Base-by-base conservation (phyloP, 2,797 vertebrate genomes). In the Cossypha niveicapilla region DNA sequence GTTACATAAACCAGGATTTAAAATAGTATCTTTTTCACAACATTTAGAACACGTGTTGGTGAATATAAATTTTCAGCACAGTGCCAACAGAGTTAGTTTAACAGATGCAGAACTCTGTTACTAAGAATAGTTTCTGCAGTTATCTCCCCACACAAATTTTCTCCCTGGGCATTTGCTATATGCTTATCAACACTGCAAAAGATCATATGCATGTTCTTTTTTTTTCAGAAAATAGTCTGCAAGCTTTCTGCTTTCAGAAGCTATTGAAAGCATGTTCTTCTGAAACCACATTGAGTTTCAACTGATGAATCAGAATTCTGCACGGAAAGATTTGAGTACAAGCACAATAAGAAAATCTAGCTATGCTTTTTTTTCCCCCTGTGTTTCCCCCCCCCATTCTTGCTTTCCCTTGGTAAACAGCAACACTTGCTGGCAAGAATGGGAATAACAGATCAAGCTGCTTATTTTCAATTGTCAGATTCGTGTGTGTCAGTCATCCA, bases 361-460 rank as follows among this genome's bases (percentile, higher is more conserved):
- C 57, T 63, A 9, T 88, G 39, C 30, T 23, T 83, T 58, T 85
- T 44, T 24, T 21, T 4, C 4, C 9, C 32, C 7, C 32, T 50
- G 25, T 25, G 6, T 1, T 16, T 48, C n/a, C n/a, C 42, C 13
- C 12, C 7, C 1, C 3, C 4, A 2, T 77, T 65, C 47, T 50
- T 88, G 18, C 21, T 62, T 96, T 97, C 15, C 14, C 61, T 94
- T 97, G 94, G 94, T 94, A 95, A 97, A 98, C 95, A 98, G 97
- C 98, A 98, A 89, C 98, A 92, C 97, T 97, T 93, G 75, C 97
- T 98, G 98, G 97, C 94, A 95, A 96, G 94, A 96, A 74, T 62
- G 81, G 97, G 97, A 97, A 98, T 92, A 94, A 93, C 98, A 97
- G 94, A 94, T 44, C 63, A 62, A 34, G 67, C 56, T 27, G 39